A percentile compares a stretch with the other conserved stretches of the same genome.
Conservation (phyloP, 2,797 vertebrate genomes). For the Crenuchus spilurus region DNA sequence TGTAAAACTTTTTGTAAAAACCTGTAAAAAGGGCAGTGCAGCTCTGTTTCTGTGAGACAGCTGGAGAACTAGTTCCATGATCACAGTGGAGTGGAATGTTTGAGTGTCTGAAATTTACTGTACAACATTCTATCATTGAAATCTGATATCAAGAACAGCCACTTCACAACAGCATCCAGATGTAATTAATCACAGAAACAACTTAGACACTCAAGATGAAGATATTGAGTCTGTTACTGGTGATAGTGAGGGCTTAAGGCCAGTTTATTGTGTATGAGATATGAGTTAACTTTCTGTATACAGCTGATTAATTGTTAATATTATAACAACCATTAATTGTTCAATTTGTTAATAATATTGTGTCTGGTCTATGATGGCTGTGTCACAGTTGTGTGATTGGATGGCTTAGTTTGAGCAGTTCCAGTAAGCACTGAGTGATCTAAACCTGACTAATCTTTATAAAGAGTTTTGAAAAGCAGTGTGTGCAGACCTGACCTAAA, state of each 20-base stretch:
- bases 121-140: background rate
- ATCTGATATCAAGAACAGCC: background rate
- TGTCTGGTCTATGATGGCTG: background rate
- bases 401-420: background rate
- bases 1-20: background rate
- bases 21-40: background rate
- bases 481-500: conserved; percentile 7
- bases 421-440: conserved; percentile 4
- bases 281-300: background rate
- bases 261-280: background rate
- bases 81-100: conserved; percentile 4
- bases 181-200: background rate
- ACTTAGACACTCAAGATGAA: background rate
- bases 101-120: conserved; percentile 6
- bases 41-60: background rate
- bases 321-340: too few species aligned
- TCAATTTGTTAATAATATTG: too few species aligned
- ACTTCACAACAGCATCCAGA: background rate
- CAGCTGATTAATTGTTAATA: background rate
- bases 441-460: background rate
- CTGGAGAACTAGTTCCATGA: conserved; percentile 12
- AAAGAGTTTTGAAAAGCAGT: conserved; percentile 3
- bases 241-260: background rate
- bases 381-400: background rate
- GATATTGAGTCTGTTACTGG: background rate